Evolutionary conservation across 2,888 invertebrate species (phyloP).

Genomic region (Fragum fragum): DNA sequence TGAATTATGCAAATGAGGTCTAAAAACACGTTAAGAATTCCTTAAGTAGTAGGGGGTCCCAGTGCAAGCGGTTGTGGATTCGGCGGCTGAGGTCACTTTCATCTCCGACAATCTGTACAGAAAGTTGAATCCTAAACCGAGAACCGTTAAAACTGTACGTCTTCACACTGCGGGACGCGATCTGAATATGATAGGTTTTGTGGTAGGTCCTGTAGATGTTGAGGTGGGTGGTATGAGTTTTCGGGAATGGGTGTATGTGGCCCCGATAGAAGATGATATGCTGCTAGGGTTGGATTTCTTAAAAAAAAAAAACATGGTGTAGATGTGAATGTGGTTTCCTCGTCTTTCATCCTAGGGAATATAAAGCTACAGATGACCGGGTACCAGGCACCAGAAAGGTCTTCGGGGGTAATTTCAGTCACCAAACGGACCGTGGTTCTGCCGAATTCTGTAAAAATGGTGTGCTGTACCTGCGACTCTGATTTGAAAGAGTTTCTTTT

Average conservation of each 20-base stretch:
- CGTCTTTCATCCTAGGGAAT: background rate
- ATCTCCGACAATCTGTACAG: too few relatives aligned
- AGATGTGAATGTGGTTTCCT: background rate
- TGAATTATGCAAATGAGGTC: too few relatives aligned
- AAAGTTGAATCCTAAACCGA: too few relatives aligned
- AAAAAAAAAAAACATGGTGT: background rate
- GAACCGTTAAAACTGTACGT: background rate
- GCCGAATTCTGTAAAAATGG: conserved; percentile 14
- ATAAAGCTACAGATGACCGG: too few relatives aligned
- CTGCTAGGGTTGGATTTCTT: conserved; percentile 21
- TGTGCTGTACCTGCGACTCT: background rate
- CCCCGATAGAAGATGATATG: conserved; percentile 32
- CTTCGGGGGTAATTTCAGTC: too few relatives aligned
- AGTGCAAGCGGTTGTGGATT: background rate
- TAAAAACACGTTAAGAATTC: too few relatives aligned
- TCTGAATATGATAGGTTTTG: background rate
- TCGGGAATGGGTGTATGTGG: conserved; percentile 35
- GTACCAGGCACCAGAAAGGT: too few relatives aligned
- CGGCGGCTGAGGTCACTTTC: too few relatives aligned
- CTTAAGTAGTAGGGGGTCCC: background rate
- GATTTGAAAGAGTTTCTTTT: too few relatives aligned
- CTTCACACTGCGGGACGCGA: background rate
- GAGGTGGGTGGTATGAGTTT: background rate
- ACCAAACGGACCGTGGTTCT: conserved; percentile 6
- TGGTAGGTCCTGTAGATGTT: background rate